A percentile compares a stretch with the other conserved stretches of the same genome.
These are phyloP conservation scores for Drosophila fungiperda DNA, from an alignment of 2,888 invertebrate genomes.

Conservation along the genomic window DNA sequence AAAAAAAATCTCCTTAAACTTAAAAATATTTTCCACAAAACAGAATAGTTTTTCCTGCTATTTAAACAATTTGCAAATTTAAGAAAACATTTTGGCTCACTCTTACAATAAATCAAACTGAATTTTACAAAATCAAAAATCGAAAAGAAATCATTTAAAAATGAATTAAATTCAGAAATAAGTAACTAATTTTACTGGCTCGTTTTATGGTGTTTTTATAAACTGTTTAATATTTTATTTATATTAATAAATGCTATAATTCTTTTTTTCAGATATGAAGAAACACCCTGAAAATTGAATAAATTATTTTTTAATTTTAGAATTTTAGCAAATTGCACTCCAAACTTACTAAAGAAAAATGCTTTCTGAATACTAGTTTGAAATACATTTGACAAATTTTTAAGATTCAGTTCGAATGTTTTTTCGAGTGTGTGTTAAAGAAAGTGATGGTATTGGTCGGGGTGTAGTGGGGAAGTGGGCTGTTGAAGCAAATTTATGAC, in stretches of 20 bases:
- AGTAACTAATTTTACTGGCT: background rate
- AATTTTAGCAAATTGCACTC: too few species aligned
- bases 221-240: background rate
- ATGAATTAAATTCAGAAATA: background rate
- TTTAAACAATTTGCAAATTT: background rate
- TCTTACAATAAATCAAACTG: background rate
- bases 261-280: background rate
- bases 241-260: background rate
- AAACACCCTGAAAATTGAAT: too few species aligned
- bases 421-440: background rate
- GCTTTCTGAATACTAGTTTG: background rate
- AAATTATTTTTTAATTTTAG: too few species aligned
- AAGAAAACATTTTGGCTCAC: background rate
- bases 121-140: background rate
- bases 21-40: background rate
- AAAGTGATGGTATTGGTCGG: background rate
- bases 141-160: background rate
- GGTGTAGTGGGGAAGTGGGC: conserved; percentile 17
- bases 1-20: background rate
- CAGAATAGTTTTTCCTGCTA: background rate
- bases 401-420: background rate
- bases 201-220: background rate
- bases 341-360: background rate
- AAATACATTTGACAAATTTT: accelerated
- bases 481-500: conserved; percentile 74